phyloP scores from a whole-genome alignment of 2,113 vertebrate species.

The Scopus umbretta region DNA sequence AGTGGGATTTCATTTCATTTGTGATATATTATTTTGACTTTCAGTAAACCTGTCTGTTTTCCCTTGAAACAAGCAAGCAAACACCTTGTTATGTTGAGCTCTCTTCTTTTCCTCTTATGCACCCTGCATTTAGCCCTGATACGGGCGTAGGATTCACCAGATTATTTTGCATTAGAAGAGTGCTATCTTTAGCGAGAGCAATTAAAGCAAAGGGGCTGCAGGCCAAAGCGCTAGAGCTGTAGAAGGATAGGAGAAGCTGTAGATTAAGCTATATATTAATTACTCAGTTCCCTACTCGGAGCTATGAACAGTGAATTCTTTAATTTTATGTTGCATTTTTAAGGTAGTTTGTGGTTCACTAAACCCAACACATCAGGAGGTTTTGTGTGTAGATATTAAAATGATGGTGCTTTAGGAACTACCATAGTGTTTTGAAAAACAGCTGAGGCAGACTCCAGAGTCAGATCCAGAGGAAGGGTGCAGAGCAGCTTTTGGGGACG shows the following conservation, averaged over 20 bases:
- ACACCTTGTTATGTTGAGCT: background rate
- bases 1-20: background rate
- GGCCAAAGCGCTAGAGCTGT: conserved; percentile 45
- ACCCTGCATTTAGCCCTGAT: background rate
- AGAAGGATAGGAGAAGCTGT: conserved; percentile 7
- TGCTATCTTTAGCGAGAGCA: conserved; percentile 60
- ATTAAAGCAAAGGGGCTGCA: conserved; percentile 67
- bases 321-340: conserved; percentile 26
- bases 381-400: background rate
- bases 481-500: background rate
- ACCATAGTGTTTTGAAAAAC: background rate
- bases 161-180: conserved; percentile 47
- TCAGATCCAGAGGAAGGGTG: background rate
- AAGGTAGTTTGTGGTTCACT: conserved; percentile 9
- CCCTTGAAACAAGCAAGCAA: background rate
- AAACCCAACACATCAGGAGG: background rate
- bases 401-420: background rate
- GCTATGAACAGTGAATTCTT: conserved; percentile 34
- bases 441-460: background rate
- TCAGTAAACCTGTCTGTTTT: background rate
- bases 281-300: conserved; percentile 23
- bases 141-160: conserved; percentile 23
- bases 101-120: background rate
- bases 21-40: background rate
- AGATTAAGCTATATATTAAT: conserved; percentile 63